Percentiles rank a stretch among this genome's conserved stretches.
These are phyloP conservation scores for Pionites leucogaster DNA, from an alignment of 2,113 vertebrate species.

Conservation along the genomic window DNA sequence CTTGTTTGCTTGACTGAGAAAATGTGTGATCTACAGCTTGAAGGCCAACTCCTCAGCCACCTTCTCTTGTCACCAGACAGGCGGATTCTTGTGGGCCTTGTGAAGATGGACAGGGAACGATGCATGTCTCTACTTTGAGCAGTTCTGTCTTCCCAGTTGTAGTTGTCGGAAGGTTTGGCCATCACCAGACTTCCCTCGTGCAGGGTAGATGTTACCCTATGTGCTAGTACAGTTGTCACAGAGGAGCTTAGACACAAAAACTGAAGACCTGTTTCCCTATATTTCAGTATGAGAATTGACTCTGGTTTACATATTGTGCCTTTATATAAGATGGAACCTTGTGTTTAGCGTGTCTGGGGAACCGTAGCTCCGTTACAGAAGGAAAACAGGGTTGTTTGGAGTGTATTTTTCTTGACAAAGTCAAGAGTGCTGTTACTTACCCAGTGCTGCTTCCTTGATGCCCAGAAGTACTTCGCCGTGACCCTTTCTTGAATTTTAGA, in stretches of 20 bases:
- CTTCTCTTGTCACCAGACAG: neutral
- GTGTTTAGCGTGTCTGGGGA: accelerated
- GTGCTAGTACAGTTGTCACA: neutral
- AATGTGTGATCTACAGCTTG: neutral
- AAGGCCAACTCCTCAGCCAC: neutral
- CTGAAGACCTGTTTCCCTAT: neutral
- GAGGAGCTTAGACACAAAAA: neutral
- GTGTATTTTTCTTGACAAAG: neutral
- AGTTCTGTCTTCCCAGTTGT: neutral
- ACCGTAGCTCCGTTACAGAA: neutral
- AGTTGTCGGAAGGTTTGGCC: neutral
- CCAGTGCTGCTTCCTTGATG: neutral
- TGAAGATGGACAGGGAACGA: neutral
- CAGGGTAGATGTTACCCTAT: accelerated
- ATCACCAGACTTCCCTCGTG: neutral
- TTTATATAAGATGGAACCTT: neutral
- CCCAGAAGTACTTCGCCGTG: neutral
- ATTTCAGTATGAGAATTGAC: neutral
- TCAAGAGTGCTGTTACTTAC: neutral
- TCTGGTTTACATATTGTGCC: neutral
- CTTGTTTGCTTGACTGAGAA: neutral
- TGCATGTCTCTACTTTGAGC: neutral
- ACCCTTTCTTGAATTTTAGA: neutral
- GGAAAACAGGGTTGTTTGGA: neutral
- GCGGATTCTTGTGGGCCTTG: neutral